Conservation (phyloP, 2,888 invertebrate genomes). For the Cabera pusaria region DNA sequence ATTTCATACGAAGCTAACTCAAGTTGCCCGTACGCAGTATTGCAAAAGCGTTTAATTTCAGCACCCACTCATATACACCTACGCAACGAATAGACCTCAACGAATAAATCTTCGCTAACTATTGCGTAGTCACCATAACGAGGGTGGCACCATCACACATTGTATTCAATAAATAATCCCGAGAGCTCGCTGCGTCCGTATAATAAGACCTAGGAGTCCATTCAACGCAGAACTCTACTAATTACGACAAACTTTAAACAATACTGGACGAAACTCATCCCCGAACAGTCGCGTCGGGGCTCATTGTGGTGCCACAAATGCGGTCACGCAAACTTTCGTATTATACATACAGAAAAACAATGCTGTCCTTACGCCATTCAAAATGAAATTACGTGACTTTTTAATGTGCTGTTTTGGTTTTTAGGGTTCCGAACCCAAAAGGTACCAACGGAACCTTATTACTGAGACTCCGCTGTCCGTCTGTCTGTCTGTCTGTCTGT, state of each 20-base stretch:
- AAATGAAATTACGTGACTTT: slow-evolving; percentile 70
- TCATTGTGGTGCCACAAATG: slow-evolving; percentile 77
- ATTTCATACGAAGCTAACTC: too few species aligned
- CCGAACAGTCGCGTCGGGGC: slow-evolving; percentile 69
- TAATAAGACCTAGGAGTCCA: slow-evolving; percentile 74
- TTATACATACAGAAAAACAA: slow-evolving; percentile 81
- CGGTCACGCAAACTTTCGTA: slow-evolving; percentile 75
- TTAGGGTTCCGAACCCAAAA: too few species aligned
- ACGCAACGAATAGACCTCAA: too few species aligned
- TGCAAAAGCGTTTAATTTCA: too few species aligned
- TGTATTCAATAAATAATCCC: slow-evolving; percentile 30
- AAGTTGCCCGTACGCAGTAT: too few species aligned
- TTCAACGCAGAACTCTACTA: slow-evolving; percentile 77
- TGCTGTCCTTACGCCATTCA: slow-evolving; percentile 70
- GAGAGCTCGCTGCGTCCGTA: slow-evolving; percentile 49
- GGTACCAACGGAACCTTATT: too few species aligned
- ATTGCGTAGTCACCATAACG: slow-evolving; percentile 19
- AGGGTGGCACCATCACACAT: slow-evolving; percentile 28
- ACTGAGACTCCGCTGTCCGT: too few species aligned
- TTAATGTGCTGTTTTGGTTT: slow-evolving; percentile 32
- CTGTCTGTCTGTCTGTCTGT: too few species aligned
- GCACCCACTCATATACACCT: too few species aligned
- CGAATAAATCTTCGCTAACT: slow-evolving; percentile 10
- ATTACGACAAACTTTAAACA: slow-evolving; percentile 83
- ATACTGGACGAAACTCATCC: slow-evolving; percentile 82